Evolutionary conservation across 2,888 invertebrate genomes (phyloP), one percentile per base, ranked within the genome.

Genomic region (Keiferia lycopersicella): DNA sequence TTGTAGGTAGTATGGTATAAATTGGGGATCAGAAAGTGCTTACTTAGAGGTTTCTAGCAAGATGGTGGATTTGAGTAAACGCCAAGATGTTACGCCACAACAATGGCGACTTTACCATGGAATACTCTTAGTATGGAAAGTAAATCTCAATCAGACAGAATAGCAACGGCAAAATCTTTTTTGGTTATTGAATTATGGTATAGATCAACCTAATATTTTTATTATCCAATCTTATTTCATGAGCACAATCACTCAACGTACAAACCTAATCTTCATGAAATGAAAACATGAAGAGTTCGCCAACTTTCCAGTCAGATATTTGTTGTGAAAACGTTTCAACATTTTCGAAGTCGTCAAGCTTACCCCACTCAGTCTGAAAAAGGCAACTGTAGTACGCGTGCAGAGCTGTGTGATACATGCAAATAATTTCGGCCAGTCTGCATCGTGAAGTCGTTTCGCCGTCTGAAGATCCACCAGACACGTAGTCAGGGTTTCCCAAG

Each of bases 381-480:
- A 64, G 60, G 63, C 63, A 69, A 61, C 62, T 67, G 62, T 63
- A 53, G 61, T 63, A 53, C 66, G 61, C 38, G 39, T 61, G 53
- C 64, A 65, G 66, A 64, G 64, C 63, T 56, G 64, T 66, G 69
- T 75, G 75, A 74, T 80, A 80, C 75, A 80, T 78, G 78, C 73
- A 78, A 75, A 79, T 79, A 76, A 77, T 79, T 78, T 77, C 64
- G 70, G 72, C 69, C 75, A 75, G 73, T 77, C 75, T 79, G 78
- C 76, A 78, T 78, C 76, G 70, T 78, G 80, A 78, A 80, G 77
- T 80, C 79, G 73, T 80, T 81, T 75, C 73, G 68, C 71, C 71
- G 75, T 68, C 72, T 69, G 67, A 67, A 65, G 70, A 73, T 12
- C 53, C 26, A 34, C 61, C 68, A 71, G 63, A 39, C 50, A 64